phyloP scores from a whole-genome alignment of 2,797 vertebrate species.

The Netta rufina region DNA sequence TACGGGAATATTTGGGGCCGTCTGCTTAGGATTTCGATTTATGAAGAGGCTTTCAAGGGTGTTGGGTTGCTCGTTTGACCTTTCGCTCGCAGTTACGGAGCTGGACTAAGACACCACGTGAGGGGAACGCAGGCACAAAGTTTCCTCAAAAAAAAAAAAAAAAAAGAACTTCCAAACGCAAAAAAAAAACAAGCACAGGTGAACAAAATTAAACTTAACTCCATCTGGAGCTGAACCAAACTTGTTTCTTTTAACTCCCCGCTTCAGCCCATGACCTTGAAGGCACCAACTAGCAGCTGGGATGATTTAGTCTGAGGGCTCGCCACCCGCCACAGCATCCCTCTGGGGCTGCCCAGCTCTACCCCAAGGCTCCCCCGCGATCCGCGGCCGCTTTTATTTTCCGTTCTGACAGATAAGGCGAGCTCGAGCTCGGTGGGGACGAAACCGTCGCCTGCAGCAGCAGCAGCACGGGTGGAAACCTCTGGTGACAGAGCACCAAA shows the following conservation, averaged over 20 bases:
- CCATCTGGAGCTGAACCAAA: neutral
- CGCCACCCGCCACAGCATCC: neutral
- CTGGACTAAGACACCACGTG: neutral
- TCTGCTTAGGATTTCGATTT: neutral
- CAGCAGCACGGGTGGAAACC: neutral
- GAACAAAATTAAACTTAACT: neutral
- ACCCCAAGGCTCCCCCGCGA: neutral
- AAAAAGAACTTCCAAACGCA: neutral
- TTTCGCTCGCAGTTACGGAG: neutral
- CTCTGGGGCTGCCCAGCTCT: neutral
- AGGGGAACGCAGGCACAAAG: neutral
- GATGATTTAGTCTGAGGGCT: neutral
- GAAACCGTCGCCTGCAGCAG: neutral
- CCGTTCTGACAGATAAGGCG: neutral
- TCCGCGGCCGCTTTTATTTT: neutral
- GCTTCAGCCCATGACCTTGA: neutral
- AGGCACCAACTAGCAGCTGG: neutral
- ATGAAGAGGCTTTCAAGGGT: neutral
- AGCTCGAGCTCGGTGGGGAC: neutral
- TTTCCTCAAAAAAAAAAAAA: neutral
- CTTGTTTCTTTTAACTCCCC: neutral
- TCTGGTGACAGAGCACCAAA: neutral
- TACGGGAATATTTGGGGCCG: neutral
- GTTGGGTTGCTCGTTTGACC: neutral
- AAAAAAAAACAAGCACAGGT: neutral